Evolutionary conservation across 2,113 vertebrate species (phyloP).

Genomic region (Malurus elegans): DNA sequence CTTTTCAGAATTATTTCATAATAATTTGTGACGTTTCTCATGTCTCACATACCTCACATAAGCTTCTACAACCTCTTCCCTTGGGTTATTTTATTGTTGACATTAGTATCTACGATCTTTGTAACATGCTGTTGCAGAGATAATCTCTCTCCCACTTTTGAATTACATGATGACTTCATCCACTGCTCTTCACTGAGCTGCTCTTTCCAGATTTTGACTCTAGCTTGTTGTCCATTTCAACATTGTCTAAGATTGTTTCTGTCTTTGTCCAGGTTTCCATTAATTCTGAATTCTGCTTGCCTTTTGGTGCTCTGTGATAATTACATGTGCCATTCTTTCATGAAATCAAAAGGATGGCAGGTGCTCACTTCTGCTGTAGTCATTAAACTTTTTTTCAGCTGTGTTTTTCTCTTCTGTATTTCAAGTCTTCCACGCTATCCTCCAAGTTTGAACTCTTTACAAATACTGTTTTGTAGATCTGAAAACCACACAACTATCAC

Average conservation of each 20-base stretch:
- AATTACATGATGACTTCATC: background rate
- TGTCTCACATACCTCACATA: background rate
- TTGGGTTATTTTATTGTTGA: background rate
- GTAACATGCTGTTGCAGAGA: background rate
- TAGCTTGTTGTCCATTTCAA: background rate
- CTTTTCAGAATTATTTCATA: background rate
- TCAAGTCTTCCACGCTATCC: background rate
- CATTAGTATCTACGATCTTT: background rate
- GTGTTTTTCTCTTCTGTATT: background rate
- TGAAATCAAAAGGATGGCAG: background rate
- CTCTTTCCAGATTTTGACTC: background rate
- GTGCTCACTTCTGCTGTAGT: background rate
- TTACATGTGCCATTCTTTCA: background rate
- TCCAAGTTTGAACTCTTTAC: background rate
- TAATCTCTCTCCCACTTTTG: background rate
- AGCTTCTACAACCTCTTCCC: background rate
- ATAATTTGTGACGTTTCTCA: background rate
- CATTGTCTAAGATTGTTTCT: background rate
- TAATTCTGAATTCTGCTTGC: background rate
- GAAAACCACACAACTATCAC: background rate
- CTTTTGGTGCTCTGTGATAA: background rate
- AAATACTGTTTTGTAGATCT: background rate
- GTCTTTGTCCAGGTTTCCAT: background rate
- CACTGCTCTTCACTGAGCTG: background rate
- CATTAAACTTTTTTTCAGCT: background rate